Percentiles rank a stretch among this genome's conserved stretches.
These are phyloP conservation scores for Drosophila sordidula DNA, from an alignment of 2,888 invertebrate genomes.

Conservation along the genomic window DNA sequence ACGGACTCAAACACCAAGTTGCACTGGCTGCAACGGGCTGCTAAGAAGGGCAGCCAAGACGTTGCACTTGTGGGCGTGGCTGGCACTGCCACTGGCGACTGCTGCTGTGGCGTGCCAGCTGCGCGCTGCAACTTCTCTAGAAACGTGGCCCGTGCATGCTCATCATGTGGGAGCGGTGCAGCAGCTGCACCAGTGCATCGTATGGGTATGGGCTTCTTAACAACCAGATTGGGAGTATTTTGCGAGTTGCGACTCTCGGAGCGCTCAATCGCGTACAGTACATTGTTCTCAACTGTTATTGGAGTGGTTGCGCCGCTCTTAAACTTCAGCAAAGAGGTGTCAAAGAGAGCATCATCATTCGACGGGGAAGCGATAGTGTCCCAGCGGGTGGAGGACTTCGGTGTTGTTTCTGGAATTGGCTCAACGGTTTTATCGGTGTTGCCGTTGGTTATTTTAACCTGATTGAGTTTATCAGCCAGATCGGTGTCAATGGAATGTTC, in stretches of 20 bases:
- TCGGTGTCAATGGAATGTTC: constrained; percentile 81
- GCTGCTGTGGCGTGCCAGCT: constrained; percentile 24
- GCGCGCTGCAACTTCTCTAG: constrained; percentile 80
- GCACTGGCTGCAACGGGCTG: constrained; percentile 83
- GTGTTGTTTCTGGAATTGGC: constrained; percentile 5
- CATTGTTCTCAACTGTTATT: constrained; percentile 77
- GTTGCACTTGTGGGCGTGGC: constrained; percentile 25
- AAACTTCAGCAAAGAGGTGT: constrained; percentile 13
- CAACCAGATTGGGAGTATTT: constrained; percentile 22
- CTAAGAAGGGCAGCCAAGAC: constrained; percentile 61
- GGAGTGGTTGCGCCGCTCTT: constrained; percentile 63
- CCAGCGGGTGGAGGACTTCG: constrained; percentile 14
- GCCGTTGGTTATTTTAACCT: constrained; percentile 58
- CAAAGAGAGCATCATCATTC: constrained; percentile 10
- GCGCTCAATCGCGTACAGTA: constrained; percentile 80
- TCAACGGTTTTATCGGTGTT: constrained; percentile 29
- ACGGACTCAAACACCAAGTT: constrained; percentile 80
- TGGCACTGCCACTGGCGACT: constrained; percentile 22
- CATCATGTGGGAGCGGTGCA: constrained; percentile 26
- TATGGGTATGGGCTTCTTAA: constrained; percentile 78
- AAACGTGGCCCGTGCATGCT: constrained; percentile 65
- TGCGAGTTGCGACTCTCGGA: constrained; percentile 76
- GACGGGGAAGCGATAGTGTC: constrained; percentile 6
- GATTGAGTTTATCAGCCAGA: constrained; percentile 76
- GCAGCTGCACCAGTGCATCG: constrained; percentile 26